Evolutionary conservation across 2,797 vertebrate genomes (phyloP), one percentile per base, ranked within the genome.

Genomic region (Zalophus californianus): DNA sequence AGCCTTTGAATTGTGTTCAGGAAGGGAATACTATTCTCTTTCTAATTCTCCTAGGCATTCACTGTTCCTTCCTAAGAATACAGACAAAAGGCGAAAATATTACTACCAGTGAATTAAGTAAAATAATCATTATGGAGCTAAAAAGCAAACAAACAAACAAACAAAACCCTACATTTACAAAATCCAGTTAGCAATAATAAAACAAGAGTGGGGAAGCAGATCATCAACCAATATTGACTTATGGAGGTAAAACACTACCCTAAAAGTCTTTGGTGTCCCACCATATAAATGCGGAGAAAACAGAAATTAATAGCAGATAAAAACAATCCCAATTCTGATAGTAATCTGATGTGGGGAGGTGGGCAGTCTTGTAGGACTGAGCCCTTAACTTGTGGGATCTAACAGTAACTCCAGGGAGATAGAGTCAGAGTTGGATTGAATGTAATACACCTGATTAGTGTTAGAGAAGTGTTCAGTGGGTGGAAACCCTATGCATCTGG

Each of bases 11-110:
- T 91, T 80, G n/a, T 50, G 75, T 38, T 86, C 97, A 96, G 96
- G 82, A 97, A 95, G 86, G 96, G 94, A 98, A 98, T 85, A 84
- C 27, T 92, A 98, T 97, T 98, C 96, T 86, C 66, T 96, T 80
- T 82, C 58, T 23, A 83, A 95, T 56, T 94, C 97, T 92, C 89
- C 48, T 5, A 86, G 97, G 97, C 96, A 95, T 89, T 97, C 86
- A 90, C 97, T 90, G 82, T 96, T 94, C 96, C 94, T 97, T 94
- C 70, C 70, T 85, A 84, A 83, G 83, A 94, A 92, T 89, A 83
- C 41, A 90, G 64, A 68, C 72, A 56, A 84, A 91, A 80, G n/a
- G 29, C 58, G 73, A 84, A 91, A 89, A 32, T 90, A 50, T 62
- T 21, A 64, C 80, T 94, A 8, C 54, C 8, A 29, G 70, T 8